A percentile compares a stretch with the other conserved stretches of the same genome.
Conservation (phyloP, 2,113 vertebrate genomes). For the Ictidomys tridecemlineatus region DNA sequence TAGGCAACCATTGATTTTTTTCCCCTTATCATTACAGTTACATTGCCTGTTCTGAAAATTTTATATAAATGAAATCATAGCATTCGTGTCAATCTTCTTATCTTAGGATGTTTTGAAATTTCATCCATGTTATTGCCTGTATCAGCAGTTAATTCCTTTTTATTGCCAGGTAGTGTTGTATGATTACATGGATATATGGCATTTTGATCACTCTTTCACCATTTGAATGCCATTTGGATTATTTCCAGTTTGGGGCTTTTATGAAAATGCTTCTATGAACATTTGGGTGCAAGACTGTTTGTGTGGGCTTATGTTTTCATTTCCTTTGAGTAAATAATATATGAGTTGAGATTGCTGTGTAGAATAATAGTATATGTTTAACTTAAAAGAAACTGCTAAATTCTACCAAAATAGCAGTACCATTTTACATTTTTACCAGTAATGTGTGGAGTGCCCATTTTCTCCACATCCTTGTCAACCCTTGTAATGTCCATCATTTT, state of each 20-base stretch:
- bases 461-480: not conserved
- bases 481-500: not conserved
- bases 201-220: not conserved
- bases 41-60: not conserved
- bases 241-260: not conserved
- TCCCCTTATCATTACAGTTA: not conserved
- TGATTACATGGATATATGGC: not conserved
- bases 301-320: not conserved
- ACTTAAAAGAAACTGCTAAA: not conserved
- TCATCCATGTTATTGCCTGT: not conserved
- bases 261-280: not conserved
- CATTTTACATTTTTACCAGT: not conserved
- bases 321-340: constrained; percentile 9
- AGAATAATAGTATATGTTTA: not conserved
- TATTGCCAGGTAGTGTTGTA: not conserved
- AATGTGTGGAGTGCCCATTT: not conserved
- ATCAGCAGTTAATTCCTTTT: not conserved
- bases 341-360: not conserved
- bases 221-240: not conserved
- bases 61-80: not conserved
- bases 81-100: not conserved
- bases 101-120: not conserved
- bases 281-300: not conserved
- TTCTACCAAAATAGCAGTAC: not conserved
- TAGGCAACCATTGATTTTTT: not conserved